phyloP scores from a whole-genome alignment of 2,797 vertebrate species.

The Xenops minutus region DNA sequence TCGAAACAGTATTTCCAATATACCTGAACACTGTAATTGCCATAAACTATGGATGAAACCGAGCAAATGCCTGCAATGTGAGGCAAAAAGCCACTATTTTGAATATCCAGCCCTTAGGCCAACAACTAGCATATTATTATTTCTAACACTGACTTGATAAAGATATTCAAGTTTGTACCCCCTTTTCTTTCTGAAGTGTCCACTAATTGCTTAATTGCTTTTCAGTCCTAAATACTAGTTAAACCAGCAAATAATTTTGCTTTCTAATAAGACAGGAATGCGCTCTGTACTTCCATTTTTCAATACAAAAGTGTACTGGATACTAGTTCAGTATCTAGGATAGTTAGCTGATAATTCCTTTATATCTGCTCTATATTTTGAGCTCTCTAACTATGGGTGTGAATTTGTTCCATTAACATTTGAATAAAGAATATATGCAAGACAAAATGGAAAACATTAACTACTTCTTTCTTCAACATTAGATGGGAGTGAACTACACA shows the following conservation, averaged over 20 bases:
- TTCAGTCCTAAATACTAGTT: neutral
- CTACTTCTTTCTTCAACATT: constrained; percentile 27
- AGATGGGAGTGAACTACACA: constrained; percentile 47
- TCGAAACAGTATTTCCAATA: neutral
- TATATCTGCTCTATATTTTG: neutral
- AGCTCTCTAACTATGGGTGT: constrained; percentile 13
- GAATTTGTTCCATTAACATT: constrained; percentile 41
- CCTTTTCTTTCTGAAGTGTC: neutral
- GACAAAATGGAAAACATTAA: constrained; percentile 38
- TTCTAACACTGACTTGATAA: neutral
- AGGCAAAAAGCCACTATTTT: constrained; percentile 10
- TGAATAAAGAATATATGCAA: constrained; percentile 33
- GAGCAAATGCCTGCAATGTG: constrained; percentile 5
- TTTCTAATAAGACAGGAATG: neutral
- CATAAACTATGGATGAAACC: neutral
- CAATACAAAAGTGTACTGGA: neutral
- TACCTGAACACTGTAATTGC: neutral
- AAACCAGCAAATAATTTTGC: neutral
- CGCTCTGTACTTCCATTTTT: neutral
- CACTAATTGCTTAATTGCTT: neutral
- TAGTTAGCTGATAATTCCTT: constrained; percentile 15
- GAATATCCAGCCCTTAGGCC: neutral
- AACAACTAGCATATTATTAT: neutral
- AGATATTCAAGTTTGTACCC: neutral
- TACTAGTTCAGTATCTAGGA: constrained; percentile 37